Conservation (phyloP, 2,888 invertebrate species). For the Cheiracanthium punctorium region DNA sequence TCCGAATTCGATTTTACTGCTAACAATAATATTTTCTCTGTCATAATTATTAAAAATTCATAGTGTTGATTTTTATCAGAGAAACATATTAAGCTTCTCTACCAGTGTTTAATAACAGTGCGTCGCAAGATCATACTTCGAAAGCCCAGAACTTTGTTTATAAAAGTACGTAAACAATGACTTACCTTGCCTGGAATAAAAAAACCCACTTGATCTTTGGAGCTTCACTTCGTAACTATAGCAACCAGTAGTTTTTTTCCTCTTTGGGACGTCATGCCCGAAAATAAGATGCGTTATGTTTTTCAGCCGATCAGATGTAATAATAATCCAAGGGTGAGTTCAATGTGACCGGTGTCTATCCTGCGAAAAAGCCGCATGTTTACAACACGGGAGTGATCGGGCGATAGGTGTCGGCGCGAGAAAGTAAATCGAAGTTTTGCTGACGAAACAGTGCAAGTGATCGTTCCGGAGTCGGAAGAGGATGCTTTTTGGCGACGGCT, state of each 20-base stretch:
- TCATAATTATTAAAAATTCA: too few relatives aligned
- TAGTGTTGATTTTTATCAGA: too few relatives aligned
- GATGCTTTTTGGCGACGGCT: not conserved
- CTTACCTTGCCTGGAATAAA: too few relatives aligned
- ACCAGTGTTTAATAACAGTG: too few relatives aligned
- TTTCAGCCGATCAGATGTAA: not conserved
- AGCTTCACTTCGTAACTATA: not conserved
- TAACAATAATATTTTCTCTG: too few relatives aligned
- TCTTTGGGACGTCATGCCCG: not conserved
- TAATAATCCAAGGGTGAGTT: slow-evolving; percentile 1
- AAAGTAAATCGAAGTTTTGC: slow-evolving; percentile 5
- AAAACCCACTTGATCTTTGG: slow-evolving; percentile 15
- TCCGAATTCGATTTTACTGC: too few relatives aligned
- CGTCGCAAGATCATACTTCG: too few relatives aligned
- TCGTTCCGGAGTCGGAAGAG: not conserved
- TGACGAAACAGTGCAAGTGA: slow-evolving; percentile 2
- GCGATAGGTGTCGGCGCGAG: not conserved
- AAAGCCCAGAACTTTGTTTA: too few relatives aligned
- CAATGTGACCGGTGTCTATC: not conserved
- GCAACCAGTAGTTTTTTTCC: slow-evolving; percentile 5
- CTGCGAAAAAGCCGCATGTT: not conserved
- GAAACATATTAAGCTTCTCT: too few relatives aligned
- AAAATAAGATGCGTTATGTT: not conserved
- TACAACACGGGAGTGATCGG: not conserved
- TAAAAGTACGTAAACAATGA: too few relatives aligned